A percentile compares a stretch with the other conserved stretches of the same genome.
Evolutionary conservation across 2,888 invertebrate species (phyloP).

Genomic region (Trissolcus brochymenae): DNA sequence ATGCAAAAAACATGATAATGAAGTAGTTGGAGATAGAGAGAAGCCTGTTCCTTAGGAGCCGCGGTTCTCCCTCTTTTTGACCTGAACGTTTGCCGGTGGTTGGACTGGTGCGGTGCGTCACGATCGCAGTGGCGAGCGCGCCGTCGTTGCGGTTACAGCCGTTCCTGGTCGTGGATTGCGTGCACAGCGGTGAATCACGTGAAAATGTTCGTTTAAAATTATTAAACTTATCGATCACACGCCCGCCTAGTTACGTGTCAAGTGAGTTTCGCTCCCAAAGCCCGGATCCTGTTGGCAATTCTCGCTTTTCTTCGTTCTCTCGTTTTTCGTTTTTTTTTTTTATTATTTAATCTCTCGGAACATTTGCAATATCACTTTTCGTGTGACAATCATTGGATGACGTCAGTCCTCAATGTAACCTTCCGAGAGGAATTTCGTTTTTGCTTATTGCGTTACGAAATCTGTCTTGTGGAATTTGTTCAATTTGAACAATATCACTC

Average conservation of each 20-base stretch:
- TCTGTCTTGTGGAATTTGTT: too few species aligned
- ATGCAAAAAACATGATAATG: not conserved
- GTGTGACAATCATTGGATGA: too few species aligned
- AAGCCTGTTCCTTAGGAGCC: slow-evolving; percentile 2
- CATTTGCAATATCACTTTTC: too few species aligned
- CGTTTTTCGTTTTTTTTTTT: too few species aligned
- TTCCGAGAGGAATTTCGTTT: too few species aligned
- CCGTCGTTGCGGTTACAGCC: slow-evolving; percentile 36
- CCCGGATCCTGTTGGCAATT: too few species aligned
- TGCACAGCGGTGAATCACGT: slow-evolving; percentile 17
- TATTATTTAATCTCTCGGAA: too few species aligned
- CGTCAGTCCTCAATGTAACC: too few species aligned
- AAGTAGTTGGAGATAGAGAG: not conserved
- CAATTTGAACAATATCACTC: too few species aligned
- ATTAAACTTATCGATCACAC: slow-evolving; percentile 4
- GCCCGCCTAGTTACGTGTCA: slow-evolving; percentile 15
- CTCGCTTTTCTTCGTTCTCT: too few species aligned
- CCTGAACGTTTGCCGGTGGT: slow-evolving; percentile 53
- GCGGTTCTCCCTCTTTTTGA: slow-evolving; percentile 35
- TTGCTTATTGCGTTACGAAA: too few species aligned
- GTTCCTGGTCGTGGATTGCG: slow-evolving; percentile 11
- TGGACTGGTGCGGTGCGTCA: slow-evolving; percentile 40
- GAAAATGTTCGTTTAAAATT: slow-evolving; percentile 26
- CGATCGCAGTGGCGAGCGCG: slow-evolving; percentile 53
- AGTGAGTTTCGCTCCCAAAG: not conserved